Evolutionary conservation across 2,113 vertebrate species (phyloP).

Genomic region (Egretta garzetta): DNA sequence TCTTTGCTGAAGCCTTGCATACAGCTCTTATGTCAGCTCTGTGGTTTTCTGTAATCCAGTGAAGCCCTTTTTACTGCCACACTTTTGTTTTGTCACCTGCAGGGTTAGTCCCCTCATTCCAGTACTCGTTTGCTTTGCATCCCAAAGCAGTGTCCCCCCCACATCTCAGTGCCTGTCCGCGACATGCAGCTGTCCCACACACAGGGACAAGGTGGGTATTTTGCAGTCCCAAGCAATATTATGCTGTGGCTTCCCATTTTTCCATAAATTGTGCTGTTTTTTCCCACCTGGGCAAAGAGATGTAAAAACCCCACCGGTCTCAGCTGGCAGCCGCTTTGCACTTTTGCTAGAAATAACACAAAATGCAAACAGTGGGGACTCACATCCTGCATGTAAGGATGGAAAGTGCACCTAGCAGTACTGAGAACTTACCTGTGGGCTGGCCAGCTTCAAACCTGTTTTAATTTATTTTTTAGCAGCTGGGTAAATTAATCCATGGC

Average conservation of each 20-base stretch:
- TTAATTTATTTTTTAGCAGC: background rate
- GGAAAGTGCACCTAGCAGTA: background rate
- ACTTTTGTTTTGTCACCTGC: background rate
- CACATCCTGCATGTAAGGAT: rapidly evolving
- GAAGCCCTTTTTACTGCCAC: background rate
- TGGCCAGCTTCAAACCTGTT: background rate
- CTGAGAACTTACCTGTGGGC: background rate
- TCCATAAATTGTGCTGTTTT: background rate
- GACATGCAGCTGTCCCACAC: rapidly evolving
- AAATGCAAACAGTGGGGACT: background rate
- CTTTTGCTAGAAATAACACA: background rate
- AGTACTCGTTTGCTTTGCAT: background rate
- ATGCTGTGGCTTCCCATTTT: background rate
- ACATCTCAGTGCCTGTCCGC: rapidly evolving
- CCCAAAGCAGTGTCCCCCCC: background rate
- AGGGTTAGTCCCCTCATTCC: background rate
- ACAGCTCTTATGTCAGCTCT: background rate
- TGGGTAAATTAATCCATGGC: background rate
- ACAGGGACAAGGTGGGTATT: background rate
- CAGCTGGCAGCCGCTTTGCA: background rate
- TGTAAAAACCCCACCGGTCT: background rate
- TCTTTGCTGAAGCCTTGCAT: background rate
- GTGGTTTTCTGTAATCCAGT: background rate
- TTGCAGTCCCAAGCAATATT: background rate
- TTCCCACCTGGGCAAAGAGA: background rate